A percentile compares a stretch with the other conserved stretches of the same genome.
These are phyloP conservation scores for Allophyes oxyacanthae DNA, from an alignment of 2,888 invertebrate species.

Conservation along the genomic window DNA sequence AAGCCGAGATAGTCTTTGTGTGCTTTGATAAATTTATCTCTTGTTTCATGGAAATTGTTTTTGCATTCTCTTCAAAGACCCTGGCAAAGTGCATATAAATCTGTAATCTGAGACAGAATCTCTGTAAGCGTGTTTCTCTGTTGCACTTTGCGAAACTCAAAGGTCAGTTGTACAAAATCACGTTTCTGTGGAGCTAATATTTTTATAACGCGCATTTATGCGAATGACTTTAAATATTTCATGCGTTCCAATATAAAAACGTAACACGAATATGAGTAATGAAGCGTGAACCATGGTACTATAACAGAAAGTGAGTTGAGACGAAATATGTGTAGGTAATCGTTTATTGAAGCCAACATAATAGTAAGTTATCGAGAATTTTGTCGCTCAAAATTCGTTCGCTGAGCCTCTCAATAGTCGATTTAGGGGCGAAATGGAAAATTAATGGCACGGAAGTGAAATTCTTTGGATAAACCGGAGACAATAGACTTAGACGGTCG, in stretches of 20 bases:
- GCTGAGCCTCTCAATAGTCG: constrained; percentile 76
- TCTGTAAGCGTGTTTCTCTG: constrained; percentile 7
- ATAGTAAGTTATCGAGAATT: constrained; percentile 76
- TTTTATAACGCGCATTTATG: no score
- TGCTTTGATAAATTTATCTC: constrained; percentile 61
- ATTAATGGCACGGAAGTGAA: constrained; percentile 84
- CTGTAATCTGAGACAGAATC: constrained; percentile 29
- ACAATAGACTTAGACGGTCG: constrained; percentile 73
- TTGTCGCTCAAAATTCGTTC: constrained; percentile 71
- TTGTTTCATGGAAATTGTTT: constrained; percentile 56
- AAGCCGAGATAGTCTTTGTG: constrained; percentile 61
- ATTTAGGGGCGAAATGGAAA: constrained; percentile 81
- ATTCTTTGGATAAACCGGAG: constrained; percentile 75
- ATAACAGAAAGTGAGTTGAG: constrained; percentile 37
- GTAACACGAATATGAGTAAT: constrained; percentile 31
- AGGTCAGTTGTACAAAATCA: not conserved
- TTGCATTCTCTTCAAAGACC: constrained; percentile 37
- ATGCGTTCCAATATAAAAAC: constrained; percentile 19
- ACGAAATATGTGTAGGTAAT: constrained; percentile 63
- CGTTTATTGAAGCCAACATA: constrained; percentile 62
- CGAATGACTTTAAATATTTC: constrained; percentile 12
- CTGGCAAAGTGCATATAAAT: constrained; percentile 36
- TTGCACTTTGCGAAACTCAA: constrained; percentile 7
- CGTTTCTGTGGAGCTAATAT: not conserved
- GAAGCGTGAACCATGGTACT: constrained; percentile 33